phyloP scores from a whole-genome alignment of 2,888 invertebrate genomes.

The Cryptocephalus primarius region DNA sequence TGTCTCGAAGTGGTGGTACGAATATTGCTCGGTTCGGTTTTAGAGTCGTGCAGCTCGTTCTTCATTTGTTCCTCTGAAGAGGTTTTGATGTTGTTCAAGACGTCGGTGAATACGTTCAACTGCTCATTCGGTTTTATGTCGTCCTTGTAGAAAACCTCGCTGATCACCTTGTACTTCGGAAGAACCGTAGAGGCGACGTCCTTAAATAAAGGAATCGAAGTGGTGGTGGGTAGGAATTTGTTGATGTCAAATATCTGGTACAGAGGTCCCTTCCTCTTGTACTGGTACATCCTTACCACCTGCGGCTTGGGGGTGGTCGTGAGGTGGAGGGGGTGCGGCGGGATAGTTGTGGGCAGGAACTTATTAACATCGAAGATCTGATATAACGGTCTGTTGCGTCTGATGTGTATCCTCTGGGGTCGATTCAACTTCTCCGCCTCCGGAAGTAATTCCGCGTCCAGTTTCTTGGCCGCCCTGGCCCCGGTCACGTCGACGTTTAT shows the following conservation, averaged over 20 bases:
- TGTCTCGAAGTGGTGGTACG: background rate
- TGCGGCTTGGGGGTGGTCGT: background rate
- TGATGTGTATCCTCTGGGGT: constrained; percentile 7
- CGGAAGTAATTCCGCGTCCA: constrained; percentile 5
- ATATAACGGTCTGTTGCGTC: constrained; percentile 11
- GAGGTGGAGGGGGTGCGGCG: background rate
- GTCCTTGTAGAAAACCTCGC: constrained; percentile 34
- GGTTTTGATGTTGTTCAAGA: constrained; percentile 40
- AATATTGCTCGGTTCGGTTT: background rate
- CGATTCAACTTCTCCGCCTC: constrained; percentile 10
- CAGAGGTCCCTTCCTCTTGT: constrained; percentile 7
- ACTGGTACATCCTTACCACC: no score
- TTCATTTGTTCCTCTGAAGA: constrained; percentile 14
- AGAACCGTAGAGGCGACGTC: constrained; percentile 13
- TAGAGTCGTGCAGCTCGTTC: constrained; percentile 6
- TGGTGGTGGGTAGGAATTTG: constrained; percentile 9
- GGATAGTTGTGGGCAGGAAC: constrained; percentile 6
- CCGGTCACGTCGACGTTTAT: background rate
- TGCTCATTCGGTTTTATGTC: constrained; percentile 36
- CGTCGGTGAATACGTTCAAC: constrained; percentile 39
- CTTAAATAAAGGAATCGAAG: background rate
- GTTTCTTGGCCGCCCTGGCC: background rate
- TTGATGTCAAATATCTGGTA: constrained; percentile 16
- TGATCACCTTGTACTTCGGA: constrained; percentile 22
- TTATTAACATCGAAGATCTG: constrained; percentile 16